These are phyloP conservation scores for Drosophila guanche DNA, from an alignment of 1,140 invertebrate genomes.

Conservation along the genomic window DNA sequence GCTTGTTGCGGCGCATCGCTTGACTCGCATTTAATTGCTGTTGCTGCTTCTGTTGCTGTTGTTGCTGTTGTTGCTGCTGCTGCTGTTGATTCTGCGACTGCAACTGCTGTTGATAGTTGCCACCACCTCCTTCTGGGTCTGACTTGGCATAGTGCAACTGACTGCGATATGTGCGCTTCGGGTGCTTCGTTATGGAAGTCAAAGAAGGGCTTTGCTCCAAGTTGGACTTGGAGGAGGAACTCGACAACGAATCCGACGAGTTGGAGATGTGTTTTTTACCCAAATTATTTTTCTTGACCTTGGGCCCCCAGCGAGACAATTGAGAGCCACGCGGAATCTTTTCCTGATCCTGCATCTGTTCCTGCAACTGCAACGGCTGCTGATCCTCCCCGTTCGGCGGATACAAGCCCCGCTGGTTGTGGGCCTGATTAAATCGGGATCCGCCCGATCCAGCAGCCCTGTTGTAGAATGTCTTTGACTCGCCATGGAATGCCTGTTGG, in stretches of 20 bases:
- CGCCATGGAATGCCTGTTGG: constrained; percentile 29
- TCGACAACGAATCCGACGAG: constrained; percentile 56
- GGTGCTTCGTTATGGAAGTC: constrained; percentile 28
- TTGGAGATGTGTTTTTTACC: constrained; percentile 36
- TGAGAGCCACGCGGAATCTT: neutral
- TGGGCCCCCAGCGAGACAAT: neutral
- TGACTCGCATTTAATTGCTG: neutral
- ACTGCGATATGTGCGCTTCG: constrained; percentile 56
- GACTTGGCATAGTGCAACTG: constrained; percentile 33
- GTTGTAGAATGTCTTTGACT: constrained; percentile 62
- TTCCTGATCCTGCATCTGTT: neutral
- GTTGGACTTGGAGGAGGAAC: constrained; percentile 55
- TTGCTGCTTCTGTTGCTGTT: neutral
- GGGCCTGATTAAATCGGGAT: constrained; percentile 34
- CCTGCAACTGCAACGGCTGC: neutral
- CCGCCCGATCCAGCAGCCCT: constrained; percentile 18
- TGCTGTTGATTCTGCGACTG: constrained; percentile 4
- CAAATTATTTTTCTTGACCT: constrained; percentile 26
- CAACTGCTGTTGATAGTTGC: neutral
- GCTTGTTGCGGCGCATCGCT: neutral
- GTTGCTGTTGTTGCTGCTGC: neutral
- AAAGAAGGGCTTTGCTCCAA: constrained; percentile 22
- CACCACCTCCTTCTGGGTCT: constrained; percentile 1
- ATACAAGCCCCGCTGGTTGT: constrained; percentile 20
- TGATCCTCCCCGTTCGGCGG: neutral